Evolutionary conservation across 2,888 invertebrate genomes (phyloP).

Genomic region (Campoletis raptor): DNA sequence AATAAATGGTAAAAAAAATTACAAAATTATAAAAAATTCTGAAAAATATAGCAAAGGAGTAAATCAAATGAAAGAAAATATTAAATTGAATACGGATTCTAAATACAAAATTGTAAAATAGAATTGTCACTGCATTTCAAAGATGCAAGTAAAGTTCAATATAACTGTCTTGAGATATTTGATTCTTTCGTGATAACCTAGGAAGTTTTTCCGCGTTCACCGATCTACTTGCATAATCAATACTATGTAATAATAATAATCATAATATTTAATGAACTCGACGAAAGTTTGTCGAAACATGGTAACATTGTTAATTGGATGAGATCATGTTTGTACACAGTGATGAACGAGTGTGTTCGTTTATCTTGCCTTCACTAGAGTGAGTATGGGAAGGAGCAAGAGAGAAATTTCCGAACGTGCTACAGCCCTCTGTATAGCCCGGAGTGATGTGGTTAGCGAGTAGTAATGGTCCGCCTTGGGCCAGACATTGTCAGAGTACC

Average conservation of each 20-base stretch:
- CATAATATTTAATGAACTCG: conserved; percentile 45
- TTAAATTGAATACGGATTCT: background rate
- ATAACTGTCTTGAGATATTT: background rate
- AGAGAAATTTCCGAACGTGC: conserved; percentile 59
- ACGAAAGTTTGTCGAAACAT: conserved; percentile 30
- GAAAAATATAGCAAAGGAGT: background rate
- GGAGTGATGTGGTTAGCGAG: conserved; percentile 42
- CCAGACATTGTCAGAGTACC: conserved; percentile 35
- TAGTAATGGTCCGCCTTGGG: conserved; percentile 50
- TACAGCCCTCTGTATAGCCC: conserved; percentile 50
- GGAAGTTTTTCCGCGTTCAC: conserved; percentile 9
- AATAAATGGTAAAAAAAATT: background rate
- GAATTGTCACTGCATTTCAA: background rate
- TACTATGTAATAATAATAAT: too few relatives aligned
- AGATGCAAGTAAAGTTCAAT: background rate
- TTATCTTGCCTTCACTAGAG: conserved; percentile 37
- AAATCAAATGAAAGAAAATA: background rate
- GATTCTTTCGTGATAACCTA: background rate
- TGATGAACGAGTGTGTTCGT: conserved; percentile 37
- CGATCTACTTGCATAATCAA: too few relatives aligned
- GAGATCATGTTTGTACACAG: conserved; percentile 44
- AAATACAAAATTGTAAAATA: background rate
- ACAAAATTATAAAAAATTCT: background rate
- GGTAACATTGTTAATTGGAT: conserved; percentile 51
- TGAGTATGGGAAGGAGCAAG: conserved; percentile 18